Conservation (phyloP, 2,888 invertebrate species). For the Sympetrum striolatum region DNA sequence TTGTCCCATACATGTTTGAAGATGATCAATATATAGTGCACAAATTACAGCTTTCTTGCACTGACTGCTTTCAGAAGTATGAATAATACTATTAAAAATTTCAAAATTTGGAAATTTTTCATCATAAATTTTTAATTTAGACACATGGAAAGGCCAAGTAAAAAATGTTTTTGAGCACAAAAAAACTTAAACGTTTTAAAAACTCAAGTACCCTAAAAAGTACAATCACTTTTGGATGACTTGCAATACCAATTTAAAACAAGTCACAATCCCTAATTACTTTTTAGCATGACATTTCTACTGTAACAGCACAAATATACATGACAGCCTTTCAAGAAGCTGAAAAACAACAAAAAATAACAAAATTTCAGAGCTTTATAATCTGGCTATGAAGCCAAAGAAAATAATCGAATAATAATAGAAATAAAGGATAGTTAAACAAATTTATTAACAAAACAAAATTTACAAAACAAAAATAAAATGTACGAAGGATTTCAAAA, state of each 20-base stretch:
- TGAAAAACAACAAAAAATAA: not conserved
- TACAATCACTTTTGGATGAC: not conserved
- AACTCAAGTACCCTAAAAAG: not conserved
- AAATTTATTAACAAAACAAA: not conserved
- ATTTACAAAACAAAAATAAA: not conserved
- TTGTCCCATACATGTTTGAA: not conserved
- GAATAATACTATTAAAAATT: not conserved
- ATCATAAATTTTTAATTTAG: not conserved
- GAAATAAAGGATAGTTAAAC: not conserved
- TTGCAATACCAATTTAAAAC: conserved; percentile 14
- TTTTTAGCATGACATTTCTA: not conserved
- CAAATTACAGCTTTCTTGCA: not conserved
- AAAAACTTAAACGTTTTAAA: conserved; percentile 4
- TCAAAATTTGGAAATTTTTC: not conserved
- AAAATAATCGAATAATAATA: not conserved
- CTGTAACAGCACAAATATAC: conserved; percentile 41
- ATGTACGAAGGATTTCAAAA: not conserved
- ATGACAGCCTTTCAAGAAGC: not conserved
- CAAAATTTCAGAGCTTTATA: not conserved
- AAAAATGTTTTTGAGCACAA: not conserved
- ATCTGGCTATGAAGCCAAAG: not conserved
- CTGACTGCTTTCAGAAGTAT: not conserved
- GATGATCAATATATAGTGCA: conserved; percentile 40
- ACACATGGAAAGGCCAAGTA: conserved; percentile 13
- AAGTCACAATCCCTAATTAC: not conserved